These are phyloP conservation scores for Luperina testacea DNA, from an alignment of 2,888 invertebrate species.

Conservation along the genomic window DNA sequence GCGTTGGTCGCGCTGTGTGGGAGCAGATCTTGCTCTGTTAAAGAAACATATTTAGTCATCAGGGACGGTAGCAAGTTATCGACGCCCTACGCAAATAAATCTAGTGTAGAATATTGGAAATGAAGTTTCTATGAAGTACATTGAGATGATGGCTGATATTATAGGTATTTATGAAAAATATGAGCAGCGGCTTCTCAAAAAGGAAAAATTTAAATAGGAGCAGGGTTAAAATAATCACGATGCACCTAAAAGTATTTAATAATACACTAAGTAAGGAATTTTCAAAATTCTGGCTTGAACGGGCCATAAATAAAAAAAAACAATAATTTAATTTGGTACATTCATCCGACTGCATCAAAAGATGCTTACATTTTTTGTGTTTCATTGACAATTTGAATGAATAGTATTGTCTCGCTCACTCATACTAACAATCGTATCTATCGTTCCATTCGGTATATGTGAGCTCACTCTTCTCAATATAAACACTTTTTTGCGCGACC, in stretches of 20 bases:
- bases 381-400: neutral
- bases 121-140: neutral
- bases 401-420: neutral
- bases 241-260: neutral
- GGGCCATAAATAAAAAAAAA: neutral
- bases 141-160: neutral
- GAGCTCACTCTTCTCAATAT: neutral
- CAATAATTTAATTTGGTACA: neutral
- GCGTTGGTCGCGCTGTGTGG: neutral
- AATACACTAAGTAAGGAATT: neutral
- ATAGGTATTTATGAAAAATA: neutral
- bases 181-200: neutral
- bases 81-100: neutral
- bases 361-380: neutral
- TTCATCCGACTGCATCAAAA: neutral
- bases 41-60: neutral
- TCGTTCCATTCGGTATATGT: neutral
- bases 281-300: neutral
- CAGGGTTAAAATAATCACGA: neutral
- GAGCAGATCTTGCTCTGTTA: neutral
- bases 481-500: neutral
- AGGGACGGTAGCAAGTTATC: neutral
- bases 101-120: neutral
- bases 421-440: neutral
- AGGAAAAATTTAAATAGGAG: neutral